A percentile compares a stretch with the other conserved stretches of the same genome.
These are phyloP conservation scores for Poecilobothrus nobilitatus DNA, from an alignment of 2,888 invertebrate species.

Conservation along the genomic window DNA sequence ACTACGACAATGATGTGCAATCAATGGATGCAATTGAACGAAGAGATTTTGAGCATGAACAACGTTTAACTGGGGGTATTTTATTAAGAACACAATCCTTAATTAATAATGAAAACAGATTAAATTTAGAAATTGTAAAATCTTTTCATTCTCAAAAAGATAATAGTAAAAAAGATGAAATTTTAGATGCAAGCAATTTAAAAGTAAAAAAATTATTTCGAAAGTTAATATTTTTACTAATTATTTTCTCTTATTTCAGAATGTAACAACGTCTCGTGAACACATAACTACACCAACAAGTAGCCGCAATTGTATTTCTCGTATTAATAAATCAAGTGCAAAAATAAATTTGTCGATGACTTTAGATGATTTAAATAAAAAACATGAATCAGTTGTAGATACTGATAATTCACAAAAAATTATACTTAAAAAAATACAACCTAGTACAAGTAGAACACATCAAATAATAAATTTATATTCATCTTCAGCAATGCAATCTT, in stretches of 20 bases:
- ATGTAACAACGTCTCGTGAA: background rate
- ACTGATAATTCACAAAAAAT: background rate
- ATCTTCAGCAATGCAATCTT: background rate
- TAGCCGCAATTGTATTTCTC: slow-evolving; percentile 38
- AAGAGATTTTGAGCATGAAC: slow-evolving; percentile 41
- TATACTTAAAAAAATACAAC: slow-evolving; percentile 4
- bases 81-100: slow-evolving; percentile 38
- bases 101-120: slow-evolving; percentile 35
- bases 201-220: background rate
- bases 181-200: background rate
- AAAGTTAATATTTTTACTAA: background rate
- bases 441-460: slow-evolving; percentile 7
- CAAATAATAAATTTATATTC: background rate
- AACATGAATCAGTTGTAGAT: background rate
- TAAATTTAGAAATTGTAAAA: slow-evolving; percentile 40
- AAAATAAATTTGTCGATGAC: slow-evolving; percentile 41
- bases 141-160: slow-evolving; percentile 15
- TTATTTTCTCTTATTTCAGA: background rate
- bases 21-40: slow-evolving; percentile 43
- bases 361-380: slow-evolving; percentile 25
- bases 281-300: slow-evolving; percentile 40
- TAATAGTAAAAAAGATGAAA: slow-evolving; percentile 13
- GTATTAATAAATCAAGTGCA: slow-evolving; percentile 42
- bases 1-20: slow-evolving; percentile 35
- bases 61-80: slow-evolving; percentile 40